Base-by-base conservation (phyloP, 2,888 invertebrate genomes). In the Pyralis farinalis region DNA sequence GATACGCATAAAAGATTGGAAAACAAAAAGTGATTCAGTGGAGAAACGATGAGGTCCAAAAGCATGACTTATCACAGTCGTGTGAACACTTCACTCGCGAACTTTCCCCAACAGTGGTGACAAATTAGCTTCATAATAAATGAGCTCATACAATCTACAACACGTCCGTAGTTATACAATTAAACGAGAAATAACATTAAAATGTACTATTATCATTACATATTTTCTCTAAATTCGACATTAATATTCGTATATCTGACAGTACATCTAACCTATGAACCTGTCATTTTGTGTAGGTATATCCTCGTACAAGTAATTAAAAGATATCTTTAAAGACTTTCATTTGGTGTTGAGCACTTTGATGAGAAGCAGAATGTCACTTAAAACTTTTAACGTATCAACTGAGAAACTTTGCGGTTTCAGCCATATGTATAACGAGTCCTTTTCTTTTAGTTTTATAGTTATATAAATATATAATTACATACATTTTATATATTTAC, bases 61-160 rank as follows among this genome's bases (percentile, higher is more conserved):
- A 53, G 51, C 54, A 55, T 58, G 63, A 63, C 55, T 60, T 65
- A 61, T 58, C 52, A 52, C 31, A 41, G 50, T 55, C 53, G 53
- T 63, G 58, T 50, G 45, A 48, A 53, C 48, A 44, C 53, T 55
- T 60, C 53, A 63, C 55, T 63, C 59, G 54, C 51, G 48, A 40
- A 61, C 71, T 72, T 72, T 72, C 71, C 43, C 60, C 40, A 21
- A 22, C 40, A 22, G 34, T 51, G 48, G 51, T 53, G 54, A 58
- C 54, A 58, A 63, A 54, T 58, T 47, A 44, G 39, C 47, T 48
- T 45, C 43, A 40, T 47, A 51, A 46, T 43, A 49, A 42, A 44
- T 39, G 37, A 47, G 21, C 25, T 22, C 12, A 12, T 42, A 34
- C 30, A 37, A 33, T 32, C 5, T 28, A 20, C 12, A 29, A 29